Percentiles rank a stretch among this genome's conserved stretches.
Conservation (phyloP, 2,113 vertebrate species). For the Machaerirhynchus nigripectus region DNA sequence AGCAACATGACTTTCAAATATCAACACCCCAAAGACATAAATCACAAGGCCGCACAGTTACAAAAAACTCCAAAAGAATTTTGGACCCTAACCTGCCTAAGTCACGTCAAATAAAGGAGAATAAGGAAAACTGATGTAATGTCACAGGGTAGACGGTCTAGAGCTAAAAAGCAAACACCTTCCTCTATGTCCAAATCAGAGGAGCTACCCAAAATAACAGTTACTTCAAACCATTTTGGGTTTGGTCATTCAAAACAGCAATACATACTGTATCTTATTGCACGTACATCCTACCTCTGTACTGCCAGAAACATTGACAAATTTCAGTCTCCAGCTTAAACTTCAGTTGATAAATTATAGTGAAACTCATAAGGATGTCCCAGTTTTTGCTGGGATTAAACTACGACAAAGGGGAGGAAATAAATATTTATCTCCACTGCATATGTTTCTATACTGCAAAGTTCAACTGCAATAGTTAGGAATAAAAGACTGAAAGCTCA, state of each 20-base stretch:
- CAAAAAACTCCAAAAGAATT: not conserved
- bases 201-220: not conserved
- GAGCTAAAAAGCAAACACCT: rapidly evolving
- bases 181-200: not conserved
- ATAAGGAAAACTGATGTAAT: not conserved
- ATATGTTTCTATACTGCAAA: not conserved
- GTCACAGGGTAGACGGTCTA: not conserved
- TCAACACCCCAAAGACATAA: not conserved
- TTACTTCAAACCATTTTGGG: not conserved
- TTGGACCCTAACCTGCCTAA: not conserved
- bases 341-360: not conserved
- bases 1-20: not conserved
- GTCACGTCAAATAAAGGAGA: not conserved
- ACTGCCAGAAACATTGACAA: not conserved
- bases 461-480: not conserved
- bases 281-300: not conserved
- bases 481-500: slow-evolving; percentile 1
- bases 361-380: not conserved
- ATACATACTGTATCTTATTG: not conserved
- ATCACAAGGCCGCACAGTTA: not conserved
- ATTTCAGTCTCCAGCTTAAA: not conserved
- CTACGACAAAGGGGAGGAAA: not conserved
- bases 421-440: not conserved
- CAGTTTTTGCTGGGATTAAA: not conserved
- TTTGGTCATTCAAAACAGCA: not conserved